Evolutionary conservation across 92 coral and sea anemone genomes (phyloP), one percentile per base, ranked within the genome.

Genomic region (Plumapathes pennacea): DNA sequence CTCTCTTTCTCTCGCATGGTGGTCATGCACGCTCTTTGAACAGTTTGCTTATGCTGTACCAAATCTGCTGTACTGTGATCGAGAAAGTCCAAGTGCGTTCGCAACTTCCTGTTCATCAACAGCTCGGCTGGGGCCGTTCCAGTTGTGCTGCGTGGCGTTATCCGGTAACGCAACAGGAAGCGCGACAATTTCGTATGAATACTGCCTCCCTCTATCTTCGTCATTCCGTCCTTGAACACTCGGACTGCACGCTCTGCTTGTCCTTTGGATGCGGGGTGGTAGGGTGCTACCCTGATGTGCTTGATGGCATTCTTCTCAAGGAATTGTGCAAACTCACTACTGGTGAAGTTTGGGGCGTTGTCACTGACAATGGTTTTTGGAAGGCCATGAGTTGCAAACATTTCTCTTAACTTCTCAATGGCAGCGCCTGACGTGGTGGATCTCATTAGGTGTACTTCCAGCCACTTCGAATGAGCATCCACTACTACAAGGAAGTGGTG

Each of bases 241-340:
- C 63, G 28, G 0, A 51, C 48, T 31, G 67, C 65, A 2, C 50
- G 64, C 27, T 65, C 69, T 21, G 44, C 64, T 9, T 29, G 52
- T 10, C 40, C n/a, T n/a, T n/a, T n/a, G n/a, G n/a, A 66, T 20
- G 80, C 80, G 25, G 80, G 49, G 20, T 74, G 81, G 33, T 64
- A 64, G 0, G 74, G 81, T 20, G 59, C 33, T 21, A 64, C 59
- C 10, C 23, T 51, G 37, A 65, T 74, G 64, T 74, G 73, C 20
- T 54, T 62, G 56, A 74, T 63, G 25, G 51, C 66, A 12, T 64
- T 74, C 11, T 31, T 43, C 4, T 44, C 24, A 6, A 56, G 32
- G 43, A 64, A 63, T 12, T 54, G 8, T 49, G 54, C 64, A 12
- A 73, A 52, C 63, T 73, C 57, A 2, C 27, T 47, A 26, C 81